Conservation (phyloP, 2,797 vertebrate species). For the Perodicticus potto region DNA sequence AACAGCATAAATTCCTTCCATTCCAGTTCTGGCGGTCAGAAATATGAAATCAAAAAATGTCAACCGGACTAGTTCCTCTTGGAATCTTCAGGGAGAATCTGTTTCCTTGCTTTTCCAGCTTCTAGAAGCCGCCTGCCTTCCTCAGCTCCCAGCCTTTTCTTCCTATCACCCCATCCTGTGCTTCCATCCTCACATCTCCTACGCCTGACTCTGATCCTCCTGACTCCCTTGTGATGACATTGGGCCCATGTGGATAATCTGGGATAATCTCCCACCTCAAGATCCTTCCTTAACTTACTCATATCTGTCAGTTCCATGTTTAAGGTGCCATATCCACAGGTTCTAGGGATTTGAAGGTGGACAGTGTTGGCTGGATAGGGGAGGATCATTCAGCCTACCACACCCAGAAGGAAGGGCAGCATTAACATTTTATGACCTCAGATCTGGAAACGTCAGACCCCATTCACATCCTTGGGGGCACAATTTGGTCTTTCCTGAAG, state of each 20-base stretch:
- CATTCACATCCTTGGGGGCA: not conserved
- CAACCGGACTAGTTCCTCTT: not conserved
- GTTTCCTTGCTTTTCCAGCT: not conserved
- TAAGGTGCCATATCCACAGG: not conserved
- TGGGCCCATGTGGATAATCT: not conserved
- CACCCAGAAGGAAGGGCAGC: not conserved
- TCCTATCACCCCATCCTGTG: not conserved
- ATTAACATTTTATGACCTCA: not conserved
- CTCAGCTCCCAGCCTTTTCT: not conserved
- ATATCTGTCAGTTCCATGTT: not conserved
- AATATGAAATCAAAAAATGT: not conserved
- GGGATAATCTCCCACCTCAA: not conserved
- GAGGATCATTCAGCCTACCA: not conserved
- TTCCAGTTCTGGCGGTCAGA: not conserved
- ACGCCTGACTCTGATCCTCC: not conserved
- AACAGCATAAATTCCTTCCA: not conserved
- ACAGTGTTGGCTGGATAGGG: accelerated
- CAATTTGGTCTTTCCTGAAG: not conserved
- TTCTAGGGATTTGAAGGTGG: not conserved
- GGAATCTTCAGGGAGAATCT: not conserved
- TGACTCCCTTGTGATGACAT: not conserved
- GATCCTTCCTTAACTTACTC: not conserved
- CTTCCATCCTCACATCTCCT: too few relatives aligned
- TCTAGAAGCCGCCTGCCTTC: not conserved
- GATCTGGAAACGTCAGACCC: not conserved